Evolutionary conservation across 2,888 invertebrate genomes (phyloP), one percentile per base, ranked within the genome.

Genomic region (Orchesellides sinensis): DNA sequence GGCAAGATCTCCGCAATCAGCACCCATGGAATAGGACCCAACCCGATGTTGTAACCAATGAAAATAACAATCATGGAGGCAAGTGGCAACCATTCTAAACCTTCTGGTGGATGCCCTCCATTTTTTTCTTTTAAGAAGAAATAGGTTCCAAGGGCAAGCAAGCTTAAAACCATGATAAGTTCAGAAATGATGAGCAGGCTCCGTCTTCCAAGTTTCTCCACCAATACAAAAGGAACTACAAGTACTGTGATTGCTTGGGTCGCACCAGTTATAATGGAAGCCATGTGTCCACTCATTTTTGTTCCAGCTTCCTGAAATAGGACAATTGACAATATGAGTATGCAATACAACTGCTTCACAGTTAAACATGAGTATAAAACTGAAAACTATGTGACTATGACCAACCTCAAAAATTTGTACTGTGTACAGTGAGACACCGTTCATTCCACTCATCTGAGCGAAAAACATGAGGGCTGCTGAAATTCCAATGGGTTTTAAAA

Each of bases 11-110:
- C 87, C 14, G 69, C 59, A 23, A 78, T 86, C 5, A 87, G 54
- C 4, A 84, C 81, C 83, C 84, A 87, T 25, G 87, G 87, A 54
- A 87, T 68, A 0, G 87, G 86, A 0, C 87, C 87, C 29, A 86
- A 73, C 6, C 87, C 87, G 0, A 87, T 19, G 27, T 84, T 85
- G 25, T 86, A 87, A 12, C 83, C 84, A 27, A 86, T 61, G 6
- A 80, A 83, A 27, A 83, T 81, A n/a, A 65, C 47, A 63, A 83
- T 81, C 10, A 87, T 52, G 12, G 83, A 40, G 10, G 52, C 63
- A 17, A 85, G 29, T 4, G 85, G 85, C 8, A 85, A 78, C 84
- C 84, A 85, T 21, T 59, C 65, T 21, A 84, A 63, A 21, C 52
- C 5, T 8, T 65, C 65, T n/a, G 78, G 83, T n/a, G 70, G 14